These are phyloP conservation scores for Drymonia ruficornis DNA, from an alignment of 2,888 invertebrate genomes.

Conservation along the genomic window DNA sequence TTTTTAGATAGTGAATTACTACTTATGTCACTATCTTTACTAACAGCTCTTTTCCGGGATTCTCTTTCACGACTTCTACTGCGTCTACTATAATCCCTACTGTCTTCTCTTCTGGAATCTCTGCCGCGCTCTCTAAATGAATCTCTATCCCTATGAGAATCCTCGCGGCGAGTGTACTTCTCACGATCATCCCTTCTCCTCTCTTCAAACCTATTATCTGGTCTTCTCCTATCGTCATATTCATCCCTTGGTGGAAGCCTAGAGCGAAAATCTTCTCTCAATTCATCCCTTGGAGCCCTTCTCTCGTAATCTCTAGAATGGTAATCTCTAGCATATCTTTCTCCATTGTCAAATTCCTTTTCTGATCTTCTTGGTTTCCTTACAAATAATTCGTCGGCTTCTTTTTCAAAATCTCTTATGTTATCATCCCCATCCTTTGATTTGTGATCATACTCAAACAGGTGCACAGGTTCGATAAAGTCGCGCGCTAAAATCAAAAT, in stretches of 20 bases:
- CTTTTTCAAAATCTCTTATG: slow-evolving; percentile 67
- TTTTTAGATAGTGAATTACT: slow-evolving; percentile 49
- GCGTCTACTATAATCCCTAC: slow-evolving; percentile 33
- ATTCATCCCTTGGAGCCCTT: slow-evolving; percentile 47
- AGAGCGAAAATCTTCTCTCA: slow-evolving; percentile 25
- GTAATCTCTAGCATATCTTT: slow-evolving; percentile 50
- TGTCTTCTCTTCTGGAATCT: slow-evolving; percentile 36
- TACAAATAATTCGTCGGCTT: slow-evolving; percentile 65
- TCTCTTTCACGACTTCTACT: slow-evolving; percentile 67
- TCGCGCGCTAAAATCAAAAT: slow-evolving; percentile 71
- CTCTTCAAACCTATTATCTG: slow-evolving; percentile 33
- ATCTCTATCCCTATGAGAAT: slow-evolving; percentile 41
- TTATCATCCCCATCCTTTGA: slow-evolving; percentile 72
- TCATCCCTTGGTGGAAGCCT: slow-evolving; percentile 40
- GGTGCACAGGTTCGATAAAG: slow-evolving; percentile 87
- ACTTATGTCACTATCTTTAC: slow-evolving; percentile 60
- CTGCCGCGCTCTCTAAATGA: slow-evolving; percentile 43
- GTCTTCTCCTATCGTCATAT: slow-evolving; percentile 34
- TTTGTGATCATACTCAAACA: slow-evolving; percentile 89
- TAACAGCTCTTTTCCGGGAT: slow-evolving; percentile 62
- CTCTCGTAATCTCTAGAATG: slow-evolving; percentile 52
- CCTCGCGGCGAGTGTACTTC: slow-evolving; percentile 40
- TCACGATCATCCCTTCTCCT: slow-evolving; percentile 55
- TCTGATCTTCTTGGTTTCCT: slow-evolving; percentile 57
- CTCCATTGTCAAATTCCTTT: slow-evolving; percentile 45